phyloP scores from a whole-genome alignment of 2,113 vertebrate species.

The Rhegmatorhina hoffmannsi region DNA sequence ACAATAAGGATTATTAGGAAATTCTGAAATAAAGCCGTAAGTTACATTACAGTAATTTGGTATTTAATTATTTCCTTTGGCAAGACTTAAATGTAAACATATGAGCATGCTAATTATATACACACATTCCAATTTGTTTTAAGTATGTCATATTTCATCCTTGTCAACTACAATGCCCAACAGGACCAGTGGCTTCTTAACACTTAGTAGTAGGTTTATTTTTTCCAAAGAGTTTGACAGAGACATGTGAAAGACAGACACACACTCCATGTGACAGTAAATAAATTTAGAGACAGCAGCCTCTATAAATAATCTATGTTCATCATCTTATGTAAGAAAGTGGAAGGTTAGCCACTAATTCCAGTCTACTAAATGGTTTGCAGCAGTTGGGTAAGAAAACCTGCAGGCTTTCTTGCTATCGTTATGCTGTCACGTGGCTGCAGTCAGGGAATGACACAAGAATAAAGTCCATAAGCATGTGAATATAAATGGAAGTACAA shows the following conservation, averaged over 20 bases:
- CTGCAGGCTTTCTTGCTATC: constrained; percentile 31
- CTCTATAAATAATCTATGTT: constrained; percentile 52
- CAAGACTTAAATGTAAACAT: constrained; percentile 6
- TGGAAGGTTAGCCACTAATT: constrained; percentile 49
- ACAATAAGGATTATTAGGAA: neutral
- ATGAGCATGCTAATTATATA: neutral
- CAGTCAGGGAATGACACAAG: neutral
- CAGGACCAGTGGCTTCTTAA: neutral
- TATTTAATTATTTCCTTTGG: constrained; percentile 32
- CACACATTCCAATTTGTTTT: neutral
- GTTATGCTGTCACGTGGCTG: neutral
- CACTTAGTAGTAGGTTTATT: neutral
- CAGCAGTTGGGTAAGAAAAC: constrained; percentile 56
- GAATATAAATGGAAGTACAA: constrained; percentile 33
- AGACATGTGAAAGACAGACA: constrained; percentile 17
- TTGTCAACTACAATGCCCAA: neutral
- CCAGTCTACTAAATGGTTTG: constrained; percentile 41
- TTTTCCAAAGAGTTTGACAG: constrained; percentile 31
- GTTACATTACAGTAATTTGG: neutral
- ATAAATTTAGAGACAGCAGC: constrained; percentile 31
- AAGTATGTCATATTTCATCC: constrained; percentile 32
- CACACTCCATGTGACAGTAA: constrained; percentile 49
- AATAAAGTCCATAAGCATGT: constrained; percentile 32
- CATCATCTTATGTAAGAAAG: constrained; percentile 56
- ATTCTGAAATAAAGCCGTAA: neutral